Conservation (phyloP, 2,797 vertebrate genomes). For the Fringilla coelebs region DNA sequence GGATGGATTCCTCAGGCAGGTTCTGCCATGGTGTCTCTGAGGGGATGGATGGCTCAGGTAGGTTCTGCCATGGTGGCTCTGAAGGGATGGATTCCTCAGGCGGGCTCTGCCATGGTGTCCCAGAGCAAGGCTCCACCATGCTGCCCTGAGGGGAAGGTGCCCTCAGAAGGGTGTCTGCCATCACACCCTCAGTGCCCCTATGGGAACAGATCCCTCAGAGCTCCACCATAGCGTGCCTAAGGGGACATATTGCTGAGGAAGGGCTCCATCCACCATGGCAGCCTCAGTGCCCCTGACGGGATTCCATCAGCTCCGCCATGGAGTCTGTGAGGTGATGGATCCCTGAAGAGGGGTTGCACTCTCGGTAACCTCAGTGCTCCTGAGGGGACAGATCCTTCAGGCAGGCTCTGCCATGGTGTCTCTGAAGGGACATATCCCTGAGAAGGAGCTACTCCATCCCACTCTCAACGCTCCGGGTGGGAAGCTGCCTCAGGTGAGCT, state of each 20-base stretch:
- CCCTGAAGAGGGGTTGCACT: not conserved
- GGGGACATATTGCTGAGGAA: fast-evolving
- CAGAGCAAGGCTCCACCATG: too few relatives aligned
- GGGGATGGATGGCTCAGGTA: not conserved
- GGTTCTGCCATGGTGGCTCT: too few relatives aligned
- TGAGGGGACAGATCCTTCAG: not conserved
- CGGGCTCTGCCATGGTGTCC: too few relatives aligned
- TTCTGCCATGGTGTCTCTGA: too few relatives aligned
- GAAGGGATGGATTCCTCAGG: too few relatives aligned
- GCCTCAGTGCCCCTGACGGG: not conserved
- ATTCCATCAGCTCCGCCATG: not conserved
- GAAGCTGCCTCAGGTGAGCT: not conserved
- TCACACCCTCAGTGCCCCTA: too few relatives aligned
- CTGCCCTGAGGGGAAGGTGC: not conserved
- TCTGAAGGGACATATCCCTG: not conserved
- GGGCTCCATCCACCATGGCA: too few relatives aligned
- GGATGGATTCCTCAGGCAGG: too few relatives aligned
- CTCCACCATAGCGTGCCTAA: not conserved
- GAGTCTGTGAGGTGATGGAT: not conserved
- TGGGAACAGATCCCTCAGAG: not conserved
- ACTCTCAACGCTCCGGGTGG: fast-evolving
- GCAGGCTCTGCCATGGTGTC: fast-evolving
- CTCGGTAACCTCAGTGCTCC: not conserved
- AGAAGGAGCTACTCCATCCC: too few relatives aligned
- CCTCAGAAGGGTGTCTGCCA: not conserved